Percentiles rank a stretch among this genome's conserved stretches.
Evolutionary conservation across 64 coral and sea anemone species (phyloP).

Genomic region (Montipora capricornis): DNA sequence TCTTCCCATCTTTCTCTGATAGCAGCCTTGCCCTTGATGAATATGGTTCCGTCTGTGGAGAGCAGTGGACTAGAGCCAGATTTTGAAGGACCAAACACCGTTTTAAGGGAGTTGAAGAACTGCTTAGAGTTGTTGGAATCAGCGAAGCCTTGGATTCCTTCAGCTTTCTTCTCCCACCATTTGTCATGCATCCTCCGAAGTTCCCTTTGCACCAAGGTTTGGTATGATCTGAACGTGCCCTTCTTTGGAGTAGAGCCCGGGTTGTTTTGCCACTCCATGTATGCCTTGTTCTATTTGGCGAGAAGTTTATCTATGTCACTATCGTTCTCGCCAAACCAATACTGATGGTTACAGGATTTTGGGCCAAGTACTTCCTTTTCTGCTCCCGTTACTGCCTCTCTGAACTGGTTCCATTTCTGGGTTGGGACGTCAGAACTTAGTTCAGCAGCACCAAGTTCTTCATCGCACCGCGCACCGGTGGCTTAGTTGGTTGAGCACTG

Average conservation of each 20-base stretch:
- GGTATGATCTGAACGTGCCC: conserved; percentile 55
- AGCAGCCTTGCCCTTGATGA: conserved; percentile 31
- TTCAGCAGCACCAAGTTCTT: no score
- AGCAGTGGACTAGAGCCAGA: background rate
- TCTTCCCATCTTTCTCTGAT: background rate
- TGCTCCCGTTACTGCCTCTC: no score
- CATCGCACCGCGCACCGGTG: no score
- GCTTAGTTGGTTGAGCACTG: no score
- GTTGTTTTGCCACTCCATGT: conserved; percentile 56
- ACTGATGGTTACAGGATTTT: no score
- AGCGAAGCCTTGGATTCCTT: conserved; percentile 49
- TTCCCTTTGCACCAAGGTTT: conserved; percentile 51
- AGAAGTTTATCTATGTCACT: background rate
- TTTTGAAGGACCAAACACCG: no score
- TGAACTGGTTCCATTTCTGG: no score
- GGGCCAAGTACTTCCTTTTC: no score
- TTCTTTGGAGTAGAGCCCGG: background rate
- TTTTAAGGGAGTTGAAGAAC: background rate
- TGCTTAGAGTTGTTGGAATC: conserved; percentile 66
- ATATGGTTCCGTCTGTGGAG: conserved; percentile 61
- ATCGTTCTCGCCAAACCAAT: no score
- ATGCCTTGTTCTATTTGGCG: conserved; percentile 63
- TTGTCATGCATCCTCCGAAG: conserved; percentile 42
- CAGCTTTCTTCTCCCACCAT: conserved; percentile 52
- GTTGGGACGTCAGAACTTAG: no score